These are phyloP conservation scores for Solenopsis invicta DNA, from an alignment of 1,140 invertebrate species.

Conservation along the genomic window DNA sequence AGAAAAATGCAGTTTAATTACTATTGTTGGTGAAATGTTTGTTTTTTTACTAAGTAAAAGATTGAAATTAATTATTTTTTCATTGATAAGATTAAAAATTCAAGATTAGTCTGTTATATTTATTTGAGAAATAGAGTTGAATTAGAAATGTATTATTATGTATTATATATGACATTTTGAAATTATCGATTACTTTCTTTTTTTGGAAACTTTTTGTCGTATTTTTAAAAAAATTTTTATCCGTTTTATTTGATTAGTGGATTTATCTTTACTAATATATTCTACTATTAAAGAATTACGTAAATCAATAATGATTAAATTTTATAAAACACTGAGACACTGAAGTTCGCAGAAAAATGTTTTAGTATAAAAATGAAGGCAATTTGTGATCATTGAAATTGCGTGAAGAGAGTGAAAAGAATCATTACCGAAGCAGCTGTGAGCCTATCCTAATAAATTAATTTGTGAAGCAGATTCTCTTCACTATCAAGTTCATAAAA, in stretches of 20 bases:
- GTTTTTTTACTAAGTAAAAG: no score
- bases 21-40: background rate
- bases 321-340: conserved; percentile 52
- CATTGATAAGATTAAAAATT: background rate
- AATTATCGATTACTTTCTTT: background rate
- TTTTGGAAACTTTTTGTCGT: background rate
- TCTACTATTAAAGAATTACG: conserved; percentile 13
- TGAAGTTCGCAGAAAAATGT: conserved; percentile 36
- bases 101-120: background rate
- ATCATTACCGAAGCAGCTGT: conserved; percentile 33
- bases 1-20: conserved; percentile 1
- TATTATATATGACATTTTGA: background rate
- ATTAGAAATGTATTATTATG: background rate
- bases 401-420: conserved; percentile 50
- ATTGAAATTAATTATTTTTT: background rate
- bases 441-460: conserved; percentile 63
- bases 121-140: background rate
- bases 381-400: conserved; percentile 56
- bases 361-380: conserved; percentile 26
- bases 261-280: background rate
- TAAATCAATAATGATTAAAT: conserved; percentile 54
- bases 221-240: background rate
- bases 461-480: conserved; percentile 61
- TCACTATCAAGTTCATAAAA: conserved; percentile 30
- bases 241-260: background rate